Percentiles rank a stretch among this genome's conserved stretches.
These are phyloP conservation scores for Caenorhabditis sp. DNA, from an alignment of 2,888 invertebrate species.

Conservation along the genomic window DNA sequence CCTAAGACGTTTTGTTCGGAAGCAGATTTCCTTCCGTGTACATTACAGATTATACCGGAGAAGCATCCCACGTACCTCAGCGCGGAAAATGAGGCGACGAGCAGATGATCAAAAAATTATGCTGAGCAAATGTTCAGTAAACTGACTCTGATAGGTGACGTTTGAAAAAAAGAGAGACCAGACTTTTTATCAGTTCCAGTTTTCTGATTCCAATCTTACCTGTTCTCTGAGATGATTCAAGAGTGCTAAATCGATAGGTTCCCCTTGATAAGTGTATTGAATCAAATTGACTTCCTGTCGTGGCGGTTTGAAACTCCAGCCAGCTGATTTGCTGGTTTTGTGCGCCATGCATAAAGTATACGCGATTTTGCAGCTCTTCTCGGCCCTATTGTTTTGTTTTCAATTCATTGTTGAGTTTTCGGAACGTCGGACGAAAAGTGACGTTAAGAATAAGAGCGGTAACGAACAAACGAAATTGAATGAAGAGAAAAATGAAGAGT, in stretches of 20 bases:
- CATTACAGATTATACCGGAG: constrained; percentile 46
- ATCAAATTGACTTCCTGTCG: constrained; percentile 67
- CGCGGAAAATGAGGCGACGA: constrained; percentile 31
- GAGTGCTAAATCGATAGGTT: constrained; percentile 64
- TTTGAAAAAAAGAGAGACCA: not conserved
- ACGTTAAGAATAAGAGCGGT: constrained; percentile 41
- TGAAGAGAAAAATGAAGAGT: constrained; percentile 24
- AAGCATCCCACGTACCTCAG: constrained; percentile 7
- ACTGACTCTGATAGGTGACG: constrained; percentile 23
- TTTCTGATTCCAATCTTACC: constrained; percentile 48
- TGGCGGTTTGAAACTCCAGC: constrained; percentile 73
- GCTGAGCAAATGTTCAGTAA: constrained; percentile 52
- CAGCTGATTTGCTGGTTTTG: constrained; percentile 72
- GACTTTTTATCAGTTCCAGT: constrained; percentile 15
- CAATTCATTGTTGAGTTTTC: constrained; percentile 55
- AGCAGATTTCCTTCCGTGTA: constrained; percentile 26
- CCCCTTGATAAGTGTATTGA: constrained; percentile 65
- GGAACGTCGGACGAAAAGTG: constrained; percentile 30
- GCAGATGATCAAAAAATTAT: constrained; percentile 52
- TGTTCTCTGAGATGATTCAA: constrained; percentile 70
- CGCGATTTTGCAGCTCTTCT: constrained; percentile 17
- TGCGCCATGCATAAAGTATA: constrained; percentile 69
- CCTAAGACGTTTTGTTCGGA: constrained; percentile 45
- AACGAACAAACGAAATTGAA: constrained; percentile 9
- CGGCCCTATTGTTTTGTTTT: constrained; percentile 49